phyloP scores from a whole-genome alignment of 2,888 invertebrate genomes.

The Scaptodrosophila latifasciaeformis region DNA sequence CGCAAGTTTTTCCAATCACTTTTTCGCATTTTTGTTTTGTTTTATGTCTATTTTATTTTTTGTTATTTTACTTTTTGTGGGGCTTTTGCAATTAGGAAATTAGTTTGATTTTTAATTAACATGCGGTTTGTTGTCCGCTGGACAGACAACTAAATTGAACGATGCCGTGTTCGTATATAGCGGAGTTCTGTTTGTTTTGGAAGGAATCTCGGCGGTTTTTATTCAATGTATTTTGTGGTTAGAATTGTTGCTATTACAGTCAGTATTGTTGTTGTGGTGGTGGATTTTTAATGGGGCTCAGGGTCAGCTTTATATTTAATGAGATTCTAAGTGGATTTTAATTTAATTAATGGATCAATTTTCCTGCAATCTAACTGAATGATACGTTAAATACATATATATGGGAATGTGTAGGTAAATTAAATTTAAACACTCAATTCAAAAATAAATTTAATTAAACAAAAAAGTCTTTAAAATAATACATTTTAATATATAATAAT shows the following conservation, averaged over 20 bases:
- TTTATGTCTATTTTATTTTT: slow-evolving; percentile 1
- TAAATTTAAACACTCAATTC: too few relatives aligned
- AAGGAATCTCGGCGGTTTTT: slow-evolving; percentile 38
- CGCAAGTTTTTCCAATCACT: slow-evolving; percentile 23
- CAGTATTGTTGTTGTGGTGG: slow-evolving; percentile 8
- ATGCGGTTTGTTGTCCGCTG: slow-evolving; percentile 59
- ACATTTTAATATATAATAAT: too few relatives aligned
- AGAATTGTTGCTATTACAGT: slow-evolving; percentile 42
- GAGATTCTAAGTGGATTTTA: slow-evolving; percentile 67
- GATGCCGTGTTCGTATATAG: too few relatives aligned
- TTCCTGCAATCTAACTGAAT: too few relatives aligned
- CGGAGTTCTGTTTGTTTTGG: slow-evolving; percentile 31
- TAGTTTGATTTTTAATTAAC: slow-evolving; percentile 70
- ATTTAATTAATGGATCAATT: slow-evolving; percentile 55
- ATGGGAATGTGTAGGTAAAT: too few relatives aligned
- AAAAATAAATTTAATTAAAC: too few relatives aligned
- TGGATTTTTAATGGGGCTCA: slow-evolving; percentile 6
- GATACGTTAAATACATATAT: too few relatives aligned
- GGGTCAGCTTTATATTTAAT: slow-evolving; percentile 58
- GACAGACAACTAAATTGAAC: too few relatives aligned
- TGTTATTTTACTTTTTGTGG: slow-evolving; percentile 33
- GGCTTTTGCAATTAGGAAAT: slow-evolving; percentile 66
- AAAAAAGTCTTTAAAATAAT: too few relatives aligned
- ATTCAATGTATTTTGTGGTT: slow-evolving; percentile 65
- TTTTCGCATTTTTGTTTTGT: neutral